phyloP scores from a whole-genome alignment of 1,140 invertebrate species.

The Oncopodura yosiiana region DNA sequence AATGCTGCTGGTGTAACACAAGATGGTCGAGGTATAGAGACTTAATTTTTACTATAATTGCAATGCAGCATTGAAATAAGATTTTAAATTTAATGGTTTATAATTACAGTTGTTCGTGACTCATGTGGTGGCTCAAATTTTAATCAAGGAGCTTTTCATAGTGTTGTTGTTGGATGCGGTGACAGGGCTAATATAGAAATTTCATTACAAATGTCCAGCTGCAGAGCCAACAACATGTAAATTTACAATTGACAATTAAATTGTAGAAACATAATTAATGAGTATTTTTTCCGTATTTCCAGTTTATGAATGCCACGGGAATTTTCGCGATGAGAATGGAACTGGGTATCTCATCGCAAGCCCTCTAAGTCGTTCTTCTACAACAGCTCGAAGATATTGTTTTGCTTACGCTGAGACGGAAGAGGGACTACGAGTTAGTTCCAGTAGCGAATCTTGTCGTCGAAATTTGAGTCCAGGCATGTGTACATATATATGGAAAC shows the following conservation, averaged over 20 bases:
- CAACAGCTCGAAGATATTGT: constrained; percentile 33
- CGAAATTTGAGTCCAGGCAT: constrained; percentile 41
- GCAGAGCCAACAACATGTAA: constrained; percentile 23
- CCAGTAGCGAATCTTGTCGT: constrained; percentile 49
- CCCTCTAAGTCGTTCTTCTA: constrained; percentile 41
- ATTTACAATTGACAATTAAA: neutral
- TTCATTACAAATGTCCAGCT: constrained; percentile 28
- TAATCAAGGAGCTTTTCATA: constrained; percentile 25
- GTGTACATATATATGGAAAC: too few relatives aligned
- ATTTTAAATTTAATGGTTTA: too few relatives aligned
- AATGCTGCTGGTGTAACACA: constrained; percentile 15
- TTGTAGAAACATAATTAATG: neutral
- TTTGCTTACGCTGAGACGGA: constrained; percentile 34
- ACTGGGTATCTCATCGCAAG: constrained; percentile 66
- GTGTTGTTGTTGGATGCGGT: constrained; percentile 27
- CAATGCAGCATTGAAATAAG: too few relatives aligned
- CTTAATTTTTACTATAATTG: too few relatives aligned
- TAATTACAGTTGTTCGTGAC: neutral
- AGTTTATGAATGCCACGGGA: constrained; percentile 77
- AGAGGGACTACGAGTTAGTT: constrained; percentile 44
- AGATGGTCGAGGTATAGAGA: constrained; percentile 10
- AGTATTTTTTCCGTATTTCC: constrained; percentile 34
- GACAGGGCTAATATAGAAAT: constrained; percentile 28
- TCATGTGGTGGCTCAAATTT: neutral
- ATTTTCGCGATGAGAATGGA: constrained; percentile 56